Evolutionary conservation across 2,113 vertebrate genomes (phyloP), one percentile per base, ranked within the genome.

Genomic region (Chascanopsetta lugubris): DNA sequence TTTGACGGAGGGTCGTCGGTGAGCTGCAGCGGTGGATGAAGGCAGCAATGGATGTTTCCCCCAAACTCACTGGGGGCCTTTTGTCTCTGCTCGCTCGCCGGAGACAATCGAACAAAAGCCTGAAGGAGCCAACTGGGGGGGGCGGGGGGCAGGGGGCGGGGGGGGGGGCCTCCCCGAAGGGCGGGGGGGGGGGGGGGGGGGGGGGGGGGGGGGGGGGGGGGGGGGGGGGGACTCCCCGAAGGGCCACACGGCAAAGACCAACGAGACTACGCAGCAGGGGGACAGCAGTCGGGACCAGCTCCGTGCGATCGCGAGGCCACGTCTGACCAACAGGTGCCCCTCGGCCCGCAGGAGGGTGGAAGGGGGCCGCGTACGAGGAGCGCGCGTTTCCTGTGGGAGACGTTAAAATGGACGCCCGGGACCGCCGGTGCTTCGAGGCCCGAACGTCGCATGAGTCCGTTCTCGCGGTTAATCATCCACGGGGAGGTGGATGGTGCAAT

Each of bases 261-360:
- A 72, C 38, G 57, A n/a, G 13, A 15, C 59, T 1, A 12, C 32
- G 29, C 29, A 30, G 8, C 29, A 30, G 29, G 29, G 29, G 27
- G 27, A 55, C 26, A 6, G 27, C 32, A 29, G 18, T 24, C 18
- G n/a, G n/a, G n/a, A n/a, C 3, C 17, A 2, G 18, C 17, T 42
- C 11, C 6, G 29, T 15, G 27, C n/a, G 32, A 42, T n/a, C 9
- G 22, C 1, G 1, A 25, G 4, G 13, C 17, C 64, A 72, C n/a
- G n/a, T 67, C 4, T 32, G 12, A 3, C 78, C 73, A 83, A 80
- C 87, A 86, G 78, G 78, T 87, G 77, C 61, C 69, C n/a, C 47
- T 71, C 54, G 20, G 27, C 29, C 40, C 25, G 46, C 69, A 40
- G 45, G 43, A 21, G 26, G n/a, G 48, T 2, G n/a, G n/a, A n/a